These are phyloP conservation scores for Noctuana brunneofusca DNA, from an alignment of 2,888 invertebrate species.

Conservation along the genomic window DNA sequence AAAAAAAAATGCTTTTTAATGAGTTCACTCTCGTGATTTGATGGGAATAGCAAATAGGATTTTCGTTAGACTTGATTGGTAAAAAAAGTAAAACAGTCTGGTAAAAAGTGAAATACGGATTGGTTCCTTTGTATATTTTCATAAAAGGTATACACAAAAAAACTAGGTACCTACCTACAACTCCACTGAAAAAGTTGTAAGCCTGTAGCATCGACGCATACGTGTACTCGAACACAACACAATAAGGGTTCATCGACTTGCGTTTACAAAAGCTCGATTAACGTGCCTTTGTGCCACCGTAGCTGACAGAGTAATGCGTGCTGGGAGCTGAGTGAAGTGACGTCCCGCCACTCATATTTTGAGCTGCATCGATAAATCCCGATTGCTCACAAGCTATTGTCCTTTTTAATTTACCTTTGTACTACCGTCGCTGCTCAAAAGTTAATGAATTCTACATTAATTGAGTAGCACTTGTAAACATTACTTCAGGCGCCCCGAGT, in stretches of 20 bases:
- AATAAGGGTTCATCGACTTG: slow-evolving; percentile 24
- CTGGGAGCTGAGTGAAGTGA: slow-evolving; percentile 39
- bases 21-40: no score
- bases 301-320: slow-evolving; percentile 36
- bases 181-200: slow-evolving; percentile 5
- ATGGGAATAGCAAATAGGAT: no score
- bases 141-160: no score
- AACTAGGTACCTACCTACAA: no score
- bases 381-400: slow-evolving; percentile 29
- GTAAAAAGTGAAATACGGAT: no score
- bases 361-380: slow-evolving; percentile 52
- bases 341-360: slow-evolving; percentile 46
- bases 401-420: slow-evolving; percentile 2
- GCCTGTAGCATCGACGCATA: slow-evolving; percentile 22
- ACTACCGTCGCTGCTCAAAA: background rate
- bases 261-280: slow-evolving; percentile 33
- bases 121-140: no score
- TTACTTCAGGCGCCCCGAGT: background rate
- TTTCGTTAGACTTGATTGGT: no score
- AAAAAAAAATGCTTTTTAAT: no score
- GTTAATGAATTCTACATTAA: background rate
- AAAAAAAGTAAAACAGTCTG: no score
- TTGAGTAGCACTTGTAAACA: background rate
- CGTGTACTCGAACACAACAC: slow-evolving; percentile 15
- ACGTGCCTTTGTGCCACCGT: slow-evolving; percentile 33